Conservation (phyloP, 2,113 vertebrate species). For the Chionis minor region DNA sequence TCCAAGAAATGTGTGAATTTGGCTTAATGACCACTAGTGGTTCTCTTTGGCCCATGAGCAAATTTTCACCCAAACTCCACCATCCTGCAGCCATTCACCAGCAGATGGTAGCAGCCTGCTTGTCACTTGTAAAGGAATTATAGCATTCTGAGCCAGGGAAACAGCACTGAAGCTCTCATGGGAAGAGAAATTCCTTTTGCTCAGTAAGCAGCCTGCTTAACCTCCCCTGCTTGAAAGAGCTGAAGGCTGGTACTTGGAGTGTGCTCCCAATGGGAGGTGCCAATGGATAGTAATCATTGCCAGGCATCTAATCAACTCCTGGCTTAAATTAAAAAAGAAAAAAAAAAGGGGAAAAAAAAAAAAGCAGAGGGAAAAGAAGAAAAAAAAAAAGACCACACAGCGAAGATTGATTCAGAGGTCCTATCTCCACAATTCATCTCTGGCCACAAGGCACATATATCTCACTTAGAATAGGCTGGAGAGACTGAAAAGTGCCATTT, state of each 20-base stretch:
- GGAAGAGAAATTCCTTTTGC: slow-evolving; percentile 56
- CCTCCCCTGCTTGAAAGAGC: slow-evolving; percentile 23
- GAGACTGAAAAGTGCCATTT: slow-evolving; percentile 58
- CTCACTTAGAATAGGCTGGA: slow-evolving; percentile 46
- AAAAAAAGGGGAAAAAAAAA: fast-evolving
- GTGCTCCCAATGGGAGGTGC: slow-evolving; percentile 26
- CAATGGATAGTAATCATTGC: slow-evolving; percentile 28
- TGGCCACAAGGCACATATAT: slow-evolving; percentile 28
- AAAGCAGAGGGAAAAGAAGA: fast-evolving
- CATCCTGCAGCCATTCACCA: not conserved
- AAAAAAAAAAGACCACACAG: not conserved
- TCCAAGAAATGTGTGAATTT: not conserved
- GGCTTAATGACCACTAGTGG: not conserved
- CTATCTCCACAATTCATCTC: slow-evolving; percentile 49
- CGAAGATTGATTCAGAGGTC: not conserved
- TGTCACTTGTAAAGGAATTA: slow-evolving; percentile 42
- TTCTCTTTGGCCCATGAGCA: not conserved
- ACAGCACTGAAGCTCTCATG: not conserved
- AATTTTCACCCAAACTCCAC: not conserved
- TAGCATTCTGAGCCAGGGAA: not conserved
- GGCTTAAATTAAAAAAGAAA: not conserved
- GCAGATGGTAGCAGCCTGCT: slow-evolving; percentile 40
- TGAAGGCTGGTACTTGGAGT: slow-evolving; percentile 29
- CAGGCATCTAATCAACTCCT: slow-evolving; percentile 31
- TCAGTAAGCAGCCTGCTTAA: slow-evolving; percentile 54